phyloP scores from a whole-genome alignment of 2,113 vertebrate species.

The Rhinopithecus roxellana region DNA sequence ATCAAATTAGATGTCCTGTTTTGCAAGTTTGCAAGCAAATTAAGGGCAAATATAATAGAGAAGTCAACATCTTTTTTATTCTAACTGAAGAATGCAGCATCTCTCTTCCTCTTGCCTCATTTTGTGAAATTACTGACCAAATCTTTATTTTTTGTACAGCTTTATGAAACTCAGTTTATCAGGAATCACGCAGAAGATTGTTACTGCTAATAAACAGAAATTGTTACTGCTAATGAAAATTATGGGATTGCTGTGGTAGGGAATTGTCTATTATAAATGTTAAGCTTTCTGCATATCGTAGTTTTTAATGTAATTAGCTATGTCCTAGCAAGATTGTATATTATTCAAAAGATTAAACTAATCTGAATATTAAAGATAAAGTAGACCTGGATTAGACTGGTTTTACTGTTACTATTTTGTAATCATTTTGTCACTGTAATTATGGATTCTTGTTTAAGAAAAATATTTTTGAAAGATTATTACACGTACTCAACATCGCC shows the following conservation, averaged over 20 bases:
- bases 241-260: slow-evolving; percentile 46
- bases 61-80: neutral
- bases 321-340: slow-evolving; percentile 49
- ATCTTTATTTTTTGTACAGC: slow-evolving; percentile 54
- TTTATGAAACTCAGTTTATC: slow-evolving; percentile 25
- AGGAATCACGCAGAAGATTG: slow-evolving; percentile 39
- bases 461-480: slow-evolving; percentile 49
- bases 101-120: slow-evolving; percentile 11
- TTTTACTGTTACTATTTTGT: slow-evolving; percentile 24
- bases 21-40: slow-evolving; percentile 27
- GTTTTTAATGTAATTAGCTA: slow-evolving; percentile 60
- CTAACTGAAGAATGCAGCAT: neutral
- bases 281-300: slow-evolving; percentile 57
- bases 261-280: slow-evolving; percentile 56
- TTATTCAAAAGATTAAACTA: slow-evolving; percentile 59
- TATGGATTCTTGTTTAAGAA: slow-evolving; percentile 9
- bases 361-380: slow-evolving; percentile 47
- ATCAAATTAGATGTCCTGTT: slow-evolving; percentile 21
- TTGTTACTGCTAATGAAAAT: slow-evolving; percentile 67
- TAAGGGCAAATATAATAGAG: slow-evolving; percentile 25
- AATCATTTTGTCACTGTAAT: slow-evolving; percentile 34
- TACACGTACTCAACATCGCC: neutral
- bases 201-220: slow-evolving; percentile 57
- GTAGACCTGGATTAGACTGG: neutral
- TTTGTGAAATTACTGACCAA: slow-evolving; percentile 50